Conservation (phyloP, 2,113 vertebrate genomes). For the Nanger granti region DNA sequence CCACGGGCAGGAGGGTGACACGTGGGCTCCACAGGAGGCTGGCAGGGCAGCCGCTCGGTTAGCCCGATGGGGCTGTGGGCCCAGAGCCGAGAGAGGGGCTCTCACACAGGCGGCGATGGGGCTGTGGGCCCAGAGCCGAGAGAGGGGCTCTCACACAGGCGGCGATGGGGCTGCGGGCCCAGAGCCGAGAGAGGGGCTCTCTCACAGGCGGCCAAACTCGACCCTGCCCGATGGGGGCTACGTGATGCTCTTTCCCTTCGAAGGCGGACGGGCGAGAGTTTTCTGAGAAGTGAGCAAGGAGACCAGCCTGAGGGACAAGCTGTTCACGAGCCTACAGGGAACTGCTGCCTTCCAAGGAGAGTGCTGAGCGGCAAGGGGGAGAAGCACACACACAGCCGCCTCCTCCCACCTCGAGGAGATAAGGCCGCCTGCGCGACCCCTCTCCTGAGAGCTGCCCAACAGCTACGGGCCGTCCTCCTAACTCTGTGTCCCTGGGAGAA, state of each 20-base stretch:
- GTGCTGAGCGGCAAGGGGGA: background rate
- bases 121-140: too few relatives aligned
- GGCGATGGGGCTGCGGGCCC: background rate
- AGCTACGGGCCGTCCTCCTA: background rate
- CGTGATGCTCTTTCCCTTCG: background rate
- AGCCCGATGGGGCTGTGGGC: background rate
- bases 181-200: background rate
- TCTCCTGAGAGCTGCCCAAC: background rate
- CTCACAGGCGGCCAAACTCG: background rate
- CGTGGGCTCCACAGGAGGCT: accelerated
- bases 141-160: too few relatives aligned
- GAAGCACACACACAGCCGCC: background rate
- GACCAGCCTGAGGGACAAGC: background rate
- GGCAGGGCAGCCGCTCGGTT: accelerated
- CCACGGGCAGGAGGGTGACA: too few relatives aligned
- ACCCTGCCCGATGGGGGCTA: background rate
- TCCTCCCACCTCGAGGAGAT: background rate
- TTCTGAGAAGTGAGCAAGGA: conserved; percentile 16
- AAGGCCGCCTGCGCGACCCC: background rate
- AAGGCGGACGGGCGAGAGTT: background rate
- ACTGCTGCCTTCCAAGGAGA: background rate
- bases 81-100: too few relatives aligned
- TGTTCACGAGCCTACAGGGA: background rate
- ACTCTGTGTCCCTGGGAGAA: background rate
- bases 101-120: too few relatives aligned